Conservation (phyloP, 2,797 vertebrate genomes). For the Ambastaia sidthimunki region DNA sequence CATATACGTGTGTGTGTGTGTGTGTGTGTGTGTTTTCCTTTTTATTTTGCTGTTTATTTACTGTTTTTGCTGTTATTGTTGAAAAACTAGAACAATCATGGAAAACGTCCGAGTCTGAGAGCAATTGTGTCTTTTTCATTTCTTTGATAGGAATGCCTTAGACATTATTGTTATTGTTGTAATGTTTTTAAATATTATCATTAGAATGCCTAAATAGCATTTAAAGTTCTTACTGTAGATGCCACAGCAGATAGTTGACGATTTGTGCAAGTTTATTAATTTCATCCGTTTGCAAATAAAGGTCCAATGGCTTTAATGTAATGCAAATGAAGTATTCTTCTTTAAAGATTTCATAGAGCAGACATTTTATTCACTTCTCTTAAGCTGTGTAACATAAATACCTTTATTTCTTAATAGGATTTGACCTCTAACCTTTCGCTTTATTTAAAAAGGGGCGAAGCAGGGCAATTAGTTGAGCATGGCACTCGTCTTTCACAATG, state of each 20-base stretch:
- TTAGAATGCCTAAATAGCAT: no score
- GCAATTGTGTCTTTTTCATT: not conserved
- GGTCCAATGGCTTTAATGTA: slow-evolving; percentile 53
- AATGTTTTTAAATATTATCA: not conserved
- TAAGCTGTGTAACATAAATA: slow-evolving; percentile 44
- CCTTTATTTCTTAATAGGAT: slow-evolving; percentile 45
- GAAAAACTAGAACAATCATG: not conserved
- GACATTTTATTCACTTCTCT: slow-evolving; percentile 28
- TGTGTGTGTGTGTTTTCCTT: no score
- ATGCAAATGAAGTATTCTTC: slow-evolving; percentile 48
- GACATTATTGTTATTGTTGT: slow-evolving; percentile 6
- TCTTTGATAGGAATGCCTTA: not conserved
- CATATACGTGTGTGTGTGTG: no score
- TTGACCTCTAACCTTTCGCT: slow-evolving; percentile 54
- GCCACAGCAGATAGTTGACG: not conserved
- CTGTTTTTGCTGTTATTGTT: not conserved
- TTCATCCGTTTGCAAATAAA: slow-evolving; percentile 47
- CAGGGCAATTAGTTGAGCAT: slow-evolving; percentile 40
- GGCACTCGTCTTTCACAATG: slow-evolving; percentile 21
- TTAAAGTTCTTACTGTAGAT: not conserved
- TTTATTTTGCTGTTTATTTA: not conserved
- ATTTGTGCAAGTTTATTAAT: slow-evolving; percentile 52
- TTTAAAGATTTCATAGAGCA: slow-evolving; percentile 48
- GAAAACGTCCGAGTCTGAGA: slow-evolving; percentile 14
- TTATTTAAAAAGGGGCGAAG: slow-evolving; percentile 50